phyloP scores from a whole-genome alignment of 2,888 invertebrate genomes.

The Hirtodrosophila confusa region DNA sequence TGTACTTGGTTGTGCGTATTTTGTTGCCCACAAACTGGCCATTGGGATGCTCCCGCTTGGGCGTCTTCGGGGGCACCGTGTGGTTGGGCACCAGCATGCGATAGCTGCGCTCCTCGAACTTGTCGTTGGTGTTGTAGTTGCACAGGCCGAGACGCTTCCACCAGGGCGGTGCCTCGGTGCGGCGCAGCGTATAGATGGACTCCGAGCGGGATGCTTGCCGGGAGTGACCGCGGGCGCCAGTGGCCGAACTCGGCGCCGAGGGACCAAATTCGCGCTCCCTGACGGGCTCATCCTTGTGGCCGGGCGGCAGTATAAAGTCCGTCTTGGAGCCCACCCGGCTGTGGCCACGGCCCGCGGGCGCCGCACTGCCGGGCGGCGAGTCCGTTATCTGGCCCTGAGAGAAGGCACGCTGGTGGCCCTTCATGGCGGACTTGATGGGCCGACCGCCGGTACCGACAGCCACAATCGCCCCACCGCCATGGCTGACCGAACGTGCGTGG shows the following conservation, averaged over 20 bases:
- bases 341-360: conserved; percentile 86
- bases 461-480: conserved; percentile 87
- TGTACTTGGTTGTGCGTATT: conserved; percentile 97
- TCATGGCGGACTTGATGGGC: conserved; percentile 89
- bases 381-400: conserved; percentile 94
- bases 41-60: conserved; percentile 92
- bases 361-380: conserved; percentile 78
- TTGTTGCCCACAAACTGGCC: conserved; percentile 92
- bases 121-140: conserved; percentile 87
- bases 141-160: conserved; percentile 89
- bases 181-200: conserved; percentile 94
- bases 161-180: conserved; percentile 89
- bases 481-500: conserved; percentile 93
- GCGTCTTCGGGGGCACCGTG: conserved; percentile 91
- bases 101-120: conserved; percentile 88
- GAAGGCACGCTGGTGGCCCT: conserved; percentile 92
- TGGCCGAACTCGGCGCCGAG: conserved; percentile 85
- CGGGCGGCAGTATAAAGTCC: conserved; percentile 94
- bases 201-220: conserved; percentile 95
- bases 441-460: conserved; percentile 84
- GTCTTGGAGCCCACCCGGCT: conserved; percentile 93
- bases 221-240: conserved; percentile 88
- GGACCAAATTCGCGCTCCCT: conserved; percentile 85
- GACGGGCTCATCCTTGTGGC: conserved; percentile 91
- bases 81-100: conserved; percentile 93